These are phyloP conservation scores for Drosophila guanche DNA, from an alignment of 1,140 invertebrate species.

Conservation along the genomic window DNA sequence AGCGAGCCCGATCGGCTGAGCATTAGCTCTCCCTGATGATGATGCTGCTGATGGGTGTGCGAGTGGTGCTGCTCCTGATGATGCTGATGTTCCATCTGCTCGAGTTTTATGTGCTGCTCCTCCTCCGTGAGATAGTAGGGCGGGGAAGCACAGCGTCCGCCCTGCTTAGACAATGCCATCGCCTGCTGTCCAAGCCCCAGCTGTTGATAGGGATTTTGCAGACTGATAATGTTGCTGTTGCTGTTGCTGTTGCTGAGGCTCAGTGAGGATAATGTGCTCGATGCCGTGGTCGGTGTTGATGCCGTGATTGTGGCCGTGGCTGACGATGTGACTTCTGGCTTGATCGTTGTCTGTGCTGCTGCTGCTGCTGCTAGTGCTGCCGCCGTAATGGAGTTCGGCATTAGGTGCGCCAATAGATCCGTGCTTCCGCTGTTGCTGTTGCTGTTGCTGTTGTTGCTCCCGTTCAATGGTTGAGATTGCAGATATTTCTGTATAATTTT, in stretches of 20 bases:
- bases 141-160: constrained; percentile 29
- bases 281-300: constrained; percentile 72
- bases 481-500: constrained; percentile 82
- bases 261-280: constrained; percentile 73
- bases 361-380: constrained; percentile 54
- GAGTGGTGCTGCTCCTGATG: constrained; percentile 46
- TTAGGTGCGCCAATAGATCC: constrained; percentile 57
- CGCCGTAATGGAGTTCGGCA: constrained; percentile 64
- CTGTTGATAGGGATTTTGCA: constrained; percentile 70
- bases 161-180: constrained; percentile 60
- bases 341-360: constrained; percentile 56
- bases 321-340: constrained; percentile 53
- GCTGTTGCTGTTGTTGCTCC: constrained; percentile 37
- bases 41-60: constrained; percentile 34
- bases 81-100: constrained; percentile 57
- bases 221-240: constrained; percentile 55
- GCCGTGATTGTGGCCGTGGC: constrained; percentile 36
- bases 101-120: constrained; percentile 54
- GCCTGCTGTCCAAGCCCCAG: constrained; percentile 51
- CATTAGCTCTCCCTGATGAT: constrained; percentile 61
- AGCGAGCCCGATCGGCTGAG: constrained; percentile 61
- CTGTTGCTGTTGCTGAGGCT: constrained; percentile 42
- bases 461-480: constrained; percentile 67
- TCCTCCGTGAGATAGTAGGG: constrained; percentile 60
- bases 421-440: constrained; percentile 33